phyloP scores from a whole-genome alignment of 2,113 vertebrate species.

The Vireo altiloquus region DNA sequence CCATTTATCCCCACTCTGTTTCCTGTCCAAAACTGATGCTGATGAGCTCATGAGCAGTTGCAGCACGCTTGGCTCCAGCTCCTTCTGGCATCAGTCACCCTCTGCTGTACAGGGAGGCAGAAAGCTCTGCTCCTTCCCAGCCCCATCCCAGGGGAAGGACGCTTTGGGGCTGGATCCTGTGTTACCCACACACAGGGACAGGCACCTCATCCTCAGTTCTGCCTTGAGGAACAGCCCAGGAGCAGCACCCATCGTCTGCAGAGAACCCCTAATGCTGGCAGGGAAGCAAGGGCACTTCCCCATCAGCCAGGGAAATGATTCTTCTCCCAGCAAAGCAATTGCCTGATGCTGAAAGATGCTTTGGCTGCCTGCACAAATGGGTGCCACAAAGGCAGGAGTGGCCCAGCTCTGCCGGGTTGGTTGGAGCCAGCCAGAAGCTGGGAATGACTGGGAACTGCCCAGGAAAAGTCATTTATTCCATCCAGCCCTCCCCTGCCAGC shows the following conservation, averaged over 20 bases:
- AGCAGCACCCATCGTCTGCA: not conserved
- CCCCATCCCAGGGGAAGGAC: not conserved
- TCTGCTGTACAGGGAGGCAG: too few relatives aligned
- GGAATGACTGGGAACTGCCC: not conserved
- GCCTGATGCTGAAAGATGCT: not conserved
- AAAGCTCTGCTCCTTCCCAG: not conserved
- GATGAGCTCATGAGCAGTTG: conserved; percentile 18
- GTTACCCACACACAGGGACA: fast-evolving
- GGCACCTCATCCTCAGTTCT: fast-evolving
- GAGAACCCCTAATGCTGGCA: not conserved
- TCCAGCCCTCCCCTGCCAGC: not conserved
- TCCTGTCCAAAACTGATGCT: not conserved
- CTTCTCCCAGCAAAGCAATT: not conserved
- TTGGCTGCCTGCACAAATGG: not conserved
- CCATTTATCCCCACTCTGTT: not conserved
- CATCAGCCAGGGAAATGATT: not conserved
- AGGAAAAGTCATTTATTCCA: not conserved
- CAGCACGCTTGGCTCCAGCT: not conserved
- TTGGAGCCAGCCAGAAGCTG: not conserved
- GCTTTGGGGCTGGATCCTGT: not conserved
- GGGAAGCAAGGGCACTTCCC: not conserved
- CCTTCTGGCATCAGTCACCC: not conserved
- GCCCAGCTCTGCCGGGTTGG: not conserved
- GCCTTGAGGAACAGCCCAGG: not conserved
- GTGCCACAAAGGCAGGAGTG: not conserved